Evolutionary conservation across 1,140 invertebrate genomes (phyloP).

Genomic region (Eurosta solidaginis): DNA sequence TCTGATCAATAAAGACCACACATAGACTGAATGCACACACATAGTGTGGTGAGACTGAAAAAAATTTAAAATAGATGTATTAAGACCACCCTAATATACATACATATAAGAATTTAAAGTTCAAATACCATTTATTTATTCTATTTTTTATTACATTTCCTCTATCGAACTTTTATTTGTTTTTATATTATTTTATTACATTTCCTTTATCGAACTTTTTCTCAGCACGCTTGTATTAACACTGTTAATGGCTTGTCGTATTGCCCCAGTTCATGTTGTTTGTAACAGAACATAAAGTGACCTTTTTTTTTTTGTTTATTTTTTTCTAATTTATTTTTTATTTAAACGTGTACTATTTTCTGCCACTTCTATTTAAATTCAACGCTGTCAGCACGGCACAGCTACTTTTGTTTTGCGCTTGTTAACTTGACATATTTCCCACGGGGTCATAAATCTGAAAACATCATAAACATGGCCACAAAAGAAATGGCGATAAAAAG

Average conservation of each 20-base stretch:
- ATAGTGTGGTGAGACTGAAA: no score
- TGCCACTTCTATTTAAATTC: background rate
- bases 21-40: no score
- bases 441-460: constrained; percentile 10
- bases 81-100: no score
- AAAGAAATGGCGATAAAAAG: background rate
- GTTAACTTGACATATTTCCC: constrained; percentile 25
- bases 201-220: background rate
- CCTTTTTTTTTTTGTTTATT: background rate
- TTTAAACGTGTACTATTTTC: background rate
- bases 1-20: no score
- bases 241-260: background rate
- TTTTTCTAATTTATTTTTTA: background rate
- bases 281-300: constrained; percentile 10
- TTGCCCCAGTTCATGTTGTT: background rate
- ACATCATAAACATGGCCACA: background rate
- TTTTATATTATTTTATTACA: no score
- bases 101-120: no score
- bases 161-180: no score
- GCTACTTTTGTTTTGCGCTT: background rate
- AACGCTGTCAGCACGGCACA: background rate
- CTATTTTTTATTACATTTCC: no score
- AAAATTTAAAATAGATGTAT: no score
- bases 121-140: no score
- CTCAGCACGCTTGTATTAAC: background rate